Evolutionary conservation across 2,797 vertebrate genomes (phyloP), one percentile per base, ranked within the genome.

Genomic region (Molossus alvarezi): DNA sequence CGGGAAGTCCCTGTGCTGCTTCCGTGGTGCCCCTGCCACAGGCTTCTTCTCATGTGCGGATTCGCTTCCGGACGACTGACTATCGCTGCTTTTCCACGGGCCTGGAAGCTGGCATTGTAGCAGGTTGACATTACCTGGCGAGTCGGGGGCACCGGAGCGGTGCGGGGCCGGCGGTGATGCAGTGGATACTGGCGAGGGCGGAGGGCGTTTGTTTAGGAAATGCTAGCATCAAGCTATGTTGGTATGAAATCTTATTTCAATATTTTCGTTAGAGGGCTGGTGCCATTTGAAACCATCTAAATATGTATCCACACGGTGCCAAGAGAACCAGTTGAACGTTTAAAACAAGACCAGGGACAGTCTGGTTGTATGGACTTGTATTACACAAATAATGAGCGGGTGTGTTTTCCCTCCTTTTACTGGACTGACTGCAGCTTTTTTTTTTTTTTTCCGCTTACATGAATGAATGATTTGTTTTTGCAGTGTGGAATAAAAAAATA

Each of bases 381-480:
- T 69, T 45, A 58, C 21, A 21, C 41, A 75, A 86, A 75, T 72
- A 90, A 73, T 51, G 7, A 18, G 8, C 27, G 69, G 69, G 15
- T 65, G 9, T 60, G 73, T 67, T 82, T 64, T 37, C 37, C 9
- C 2, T 29, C 25, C 25, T 41, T 73, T 83, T 45, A 72, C 51
- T n/a, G 51, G 88, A 79, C 37, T 62, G 33, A 25, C 67, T 23
- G 0, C 17, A 37, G 8, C 3, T 33, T 33, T 33, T 3, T 33
- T 45, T 45, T 45, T 45, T 67, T 57, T 45, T 87, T 45, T 13
- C 55, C 55, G 82, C 14, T 62, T 62, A 37, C 7, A 6, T 18
- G 29, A 88, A 23, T 82, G 53, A 88, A 77, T 73, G 23, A 55
- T 88, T 82, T 90, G 29, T 85, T 92, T 87, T 69, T 82, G 33